A percentile compares a stretch with the other conserved stretches of the same genome.
These are phyloP conservation scores for Pristionchus mayeri DNA, from an alignment of 2,888 invertebrate genomes.

Conservation along the genomic window DNA sequence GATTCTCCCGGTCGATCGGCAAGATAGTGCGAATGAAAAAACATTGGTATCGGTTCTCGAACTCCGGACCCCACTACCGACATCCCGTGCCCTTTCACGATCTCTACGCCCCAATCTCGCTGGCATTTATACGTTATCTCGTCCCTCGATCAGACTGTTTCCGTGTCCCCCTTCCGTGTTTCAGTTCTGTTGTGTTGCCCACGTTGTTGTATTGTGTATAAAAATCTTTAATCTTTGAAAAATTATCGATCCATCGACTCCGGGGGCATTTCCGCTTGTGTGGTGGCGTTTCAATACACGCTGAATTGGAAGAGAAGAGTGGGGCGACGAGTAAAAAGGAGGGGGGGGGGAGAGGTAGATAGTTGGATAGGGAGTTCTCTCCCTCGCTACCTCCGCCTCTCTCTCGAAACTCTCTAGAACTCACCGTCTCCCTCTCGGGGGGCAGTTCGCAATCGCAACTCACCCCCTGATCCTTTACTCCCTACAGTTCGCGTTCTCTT, in stretches of 20 bases:
- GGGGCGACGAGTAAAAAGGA: not conserved
- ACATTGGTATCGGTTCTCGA: no score
- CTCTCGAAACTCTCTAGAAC: slow-evolving; percentile 41
- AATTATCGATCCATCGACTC: not conserved
- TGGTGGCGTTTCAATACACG: slow-evolving; percentile 34
- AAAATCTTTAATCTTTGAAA: no score
- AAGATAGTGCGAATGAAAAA: no score
- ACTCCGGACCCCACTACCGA: no score
- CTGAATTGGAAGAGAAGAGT: slow-evolving; percentile 21
- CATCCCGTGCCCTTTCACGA: not conserved
- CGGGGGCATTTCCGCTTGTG: slow-evolving; percentile 17
- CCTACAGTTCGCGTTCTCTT: not conserved
- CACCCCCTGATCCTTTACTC: not conserved
- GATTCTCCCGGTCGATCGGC: no score
- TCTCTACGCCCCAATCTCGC: not conserved
- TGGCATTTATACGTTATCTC: slow-evolving; percentile 23
- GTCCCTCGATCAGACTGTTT: slow-evolving; percentile 8
- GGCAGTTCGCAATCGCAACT: slow-evolving; percentile 38
- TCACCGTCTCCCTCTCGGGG: slow-evolving; percentile 13
- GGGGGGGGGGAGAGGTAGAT: not conserved
- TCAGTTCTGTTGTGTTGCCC: slow-evolving; percentile 13
- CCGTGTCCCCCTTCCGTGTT: not conserved
- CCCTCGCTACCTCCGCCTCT: not conserved
- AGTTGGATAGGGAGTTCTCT: slow-evolving; percentile 32
- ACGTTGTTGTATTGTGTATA: not conserved